A percentile compares a stretch with the other conserved stretches of the same genome.
phyloP scores from a whole-genome alignment of 2,113 vertebrate species.

The Stictonetta naevosa region DNA sequence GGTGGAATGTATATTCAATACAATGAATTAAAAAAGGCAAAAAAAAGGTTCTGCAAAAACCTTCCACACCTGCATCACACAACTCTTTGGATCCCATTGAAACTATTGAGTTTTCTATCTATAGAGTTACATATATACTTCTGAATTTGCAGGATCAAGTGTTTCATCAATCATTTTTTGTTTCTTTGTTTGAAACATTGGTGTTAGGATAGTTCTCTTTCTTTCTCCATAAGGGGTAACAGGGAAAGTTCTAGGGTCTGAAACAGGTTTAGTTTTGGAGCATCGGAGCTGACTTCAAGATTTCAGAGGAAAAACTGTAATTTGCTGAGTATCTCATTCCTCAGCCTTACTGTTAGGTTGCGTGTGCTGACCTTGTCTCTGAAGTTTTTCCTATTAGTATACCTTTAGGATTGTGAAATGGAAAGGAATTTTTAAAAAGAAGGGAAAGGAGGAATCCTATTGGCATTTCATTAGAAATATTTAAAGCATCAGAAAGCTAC shows the following conservation, averaged over 20 bases:
- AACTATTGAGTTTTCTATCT: neutral
- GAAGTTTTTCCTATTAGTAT: neutral
- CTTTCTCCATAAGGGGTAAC: neutral
- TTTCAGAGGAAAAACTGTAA: neutral
- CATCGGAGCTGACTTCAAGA: neutral
- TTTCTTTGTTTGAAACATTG: neutral
- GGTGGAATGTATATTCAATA: neutral
- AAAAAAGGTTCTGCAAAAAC: neutral
- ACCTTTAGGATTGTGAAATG: conserved; percentile 6
- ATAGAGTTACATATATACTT: neutral
- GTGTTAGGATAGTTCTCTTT: neutral
- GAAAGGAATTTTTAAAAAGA: conserved; percentile 2
- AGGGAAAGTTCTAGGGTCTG: neutral
- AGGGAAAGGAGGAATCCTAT: neutral
- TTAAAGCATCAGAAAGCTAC: conserved; percentile 52
- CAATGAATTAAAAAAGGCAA: neutral
- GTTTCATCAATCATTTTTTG: neutral
- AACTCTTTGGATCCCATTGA: neutral
- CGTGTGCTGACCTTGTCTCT: neutral
- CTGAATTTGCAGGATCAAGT: neutral
- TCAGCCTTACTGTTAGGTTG: neutral
- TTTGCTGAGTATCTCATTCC: neutral
- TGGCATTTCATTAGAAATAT: conserved; percentile 40
- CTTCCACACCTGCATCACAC: neutral
- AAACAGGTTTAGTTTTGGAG: neutral